Conservation (phyloP, 2,888 invertebrate species). For the Blomia tropicalis region DNA sequence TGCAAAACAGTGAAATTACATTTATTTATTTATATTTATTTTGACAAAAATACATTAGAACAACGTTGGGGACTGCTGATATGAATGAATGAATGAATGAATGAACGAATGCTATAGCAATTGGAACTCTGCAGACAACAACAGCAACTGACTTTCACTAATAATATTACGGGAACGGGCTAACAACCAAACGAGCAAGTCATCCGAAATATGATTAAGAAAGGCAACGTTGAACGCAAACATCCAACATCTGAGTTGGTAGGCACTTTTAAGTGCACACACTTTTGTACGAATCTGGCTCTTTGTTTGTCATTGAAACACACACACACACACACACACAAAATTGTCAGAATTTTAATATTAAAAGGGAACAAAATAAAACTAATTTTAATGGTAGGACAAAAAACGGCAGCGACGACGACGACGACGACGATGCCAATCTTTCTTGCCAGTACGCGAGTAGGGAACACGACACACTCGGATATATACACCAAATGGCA, state of each 20-base stretch:
- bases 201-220: constrained; percentile 10
- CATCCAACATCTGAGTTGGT: too few relatives aligned
- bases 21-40: constrained; percentile 19
- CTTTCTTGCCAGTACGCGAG: too few relatives aligned
- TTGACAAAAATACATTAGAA: constrained; percentile 17
- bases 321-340: too few relatives aligned
- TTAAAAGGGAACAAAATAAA: constrained; percentile 1
- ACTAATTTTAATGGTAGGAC: constrained; percentile 6
- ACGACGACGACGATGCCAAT: too few relatives aligned
- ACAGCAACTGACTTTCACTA: too few relatives aligned
- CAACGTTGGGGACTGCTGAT: not conserved
- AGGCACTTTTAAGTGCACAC: too few relatives aligned
- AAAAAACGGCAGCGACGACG: not conserved
- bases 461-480: too few relatives aligned
- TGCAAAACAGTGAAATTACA: constrained; percentile 20
- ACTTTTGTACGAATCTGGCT: not conserved
- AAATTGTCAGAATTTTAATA: constrained; percentile 14
- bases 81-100: not conserved
- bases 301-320: constrained; percentile 12
- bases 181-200: too few relatives aligned
- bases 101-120: not conserved
- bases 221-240: not conserved
- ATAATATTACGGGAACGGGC: too few relatives aligned
- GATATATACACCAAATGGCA: too few relatives aligned
- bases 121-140: not conserved